Conservation (phyloP, 2,888 invertebrate species). For the Amphipyra berbera region DNA sequence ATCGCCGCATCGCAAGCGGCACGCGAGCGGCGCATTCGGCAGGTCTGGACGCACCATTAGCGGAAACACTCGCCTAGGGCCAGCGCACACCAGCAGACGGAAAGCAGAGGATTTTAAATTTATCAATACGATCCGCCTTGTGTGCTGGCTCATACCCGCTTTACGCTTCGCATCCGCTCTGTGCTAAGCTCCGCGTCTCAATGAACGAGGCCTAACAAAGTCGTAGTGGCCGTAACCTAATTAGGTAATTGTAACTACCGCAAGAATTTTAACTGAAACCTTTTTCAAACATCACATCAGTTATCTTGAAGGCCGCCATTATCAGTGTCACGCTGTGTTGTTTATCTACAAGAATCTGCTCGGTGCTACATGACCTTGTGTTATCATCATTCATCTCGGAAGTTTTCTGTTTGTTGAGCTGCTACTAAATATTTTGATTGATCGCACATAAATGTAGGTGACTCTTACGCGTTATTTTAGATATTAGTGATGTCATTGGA, state of each 20-base stretch:
- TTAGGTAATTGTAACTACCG: conserved; percentile 3
- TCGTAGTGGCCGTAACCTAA: conserved; percentile 5
- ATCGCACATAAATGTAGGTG: conserved; percentile 28
- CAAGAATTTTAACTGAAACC: conserved; percentile 22
- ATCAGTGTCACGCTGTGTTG: conserved; percentile 73
- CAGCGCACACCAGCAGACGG: no score
- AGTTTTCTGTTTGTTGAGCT: conserved; percentile 29
- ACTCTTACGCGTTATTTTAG: neutral
- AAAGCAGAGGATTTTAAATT: no score
- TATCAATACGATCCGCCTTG: no score
- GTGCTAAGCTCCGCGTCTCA: no score
- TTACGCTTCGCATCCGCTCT: no score
- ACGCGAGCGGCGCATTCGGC: no score
- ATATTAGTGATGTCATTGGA: neutral
- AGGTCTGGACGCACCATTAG: no score
- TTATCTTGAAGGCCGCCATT: conserved; percentile 72
- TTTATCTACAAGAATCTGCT: conserved; percentile 63
- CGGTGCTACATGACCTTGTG: conserved; percentile 59
- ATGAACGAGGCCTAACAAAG: neutral
- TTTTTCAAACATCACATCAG: conserved; percentile 35
- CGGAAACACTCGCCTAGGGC: no score
- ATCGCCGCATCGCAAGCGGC: no score
- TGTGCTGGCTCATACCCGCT: no score
- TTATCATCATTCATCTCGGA: conserved; percentile 55
- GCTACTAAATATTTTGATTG: conserved; percentile 51